Evolutionary conservation across 2,888 invertebrate genomes (phyloP), one percentile per base, ranked within the genome.

Genomic region (Eilema depressum): DNA sequence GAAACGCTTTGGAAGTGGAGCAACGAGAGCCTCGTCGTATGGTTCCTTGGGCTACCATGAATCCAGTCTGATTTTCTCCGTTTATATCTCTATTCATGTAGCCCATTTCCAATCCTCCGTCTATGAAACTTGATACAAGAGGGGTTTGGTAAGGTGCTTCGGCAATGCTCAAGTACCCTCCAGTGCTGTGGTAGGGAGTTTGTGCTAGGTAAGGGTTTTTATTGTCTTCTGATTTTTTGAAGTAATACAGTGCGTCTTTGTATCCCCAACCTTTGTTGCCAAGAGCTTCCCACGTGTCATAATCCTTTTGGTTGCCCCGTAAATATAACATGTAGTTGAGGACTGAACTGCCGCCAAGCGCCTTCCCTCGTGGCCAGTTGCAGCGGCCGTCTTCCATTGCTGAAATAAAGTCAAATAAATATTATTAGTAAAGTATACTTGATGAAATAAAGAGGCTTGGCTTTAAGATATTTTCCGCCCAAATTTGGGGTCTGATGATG

Each of bases 291-390:
- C 99, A 99, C 0, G 95, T 93, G 87, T 99, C 98, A 90, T 99
- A 99, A 89, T 99, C 99, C 79, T 96, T 97, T 81, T 96, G 97
- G 88, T 99, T 98, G 0, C 99, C 99, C 70, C 99, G 95, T 5
- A 98, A 93, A 86, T 99, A 99, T 0, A 98, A 93, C 99, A 99
- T 99, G 90, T 98, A 98, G 91, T 99, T 99, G 0, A 99, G 95
- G 0, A 98, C 98, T 53, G 98, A 98, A 20, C 97, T 97, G 0
- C 99, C 99, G 0, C 99, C 99, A 3, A 99, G 95, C 0, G 98
- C 98, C 90, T 98, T 99, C 0, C 99, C 99, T 26, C 99, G 95
- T 0, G 98, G 98, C 98, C 98, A 98, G 91, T 98, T 98, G 89
- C 98, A 98, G 41, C 98, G 96, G 11, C 97, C 97, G 53, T 97